Conservation (phyloP, 2,113 vertebrate species). For the Eretmochelys imbricata region DNA sequence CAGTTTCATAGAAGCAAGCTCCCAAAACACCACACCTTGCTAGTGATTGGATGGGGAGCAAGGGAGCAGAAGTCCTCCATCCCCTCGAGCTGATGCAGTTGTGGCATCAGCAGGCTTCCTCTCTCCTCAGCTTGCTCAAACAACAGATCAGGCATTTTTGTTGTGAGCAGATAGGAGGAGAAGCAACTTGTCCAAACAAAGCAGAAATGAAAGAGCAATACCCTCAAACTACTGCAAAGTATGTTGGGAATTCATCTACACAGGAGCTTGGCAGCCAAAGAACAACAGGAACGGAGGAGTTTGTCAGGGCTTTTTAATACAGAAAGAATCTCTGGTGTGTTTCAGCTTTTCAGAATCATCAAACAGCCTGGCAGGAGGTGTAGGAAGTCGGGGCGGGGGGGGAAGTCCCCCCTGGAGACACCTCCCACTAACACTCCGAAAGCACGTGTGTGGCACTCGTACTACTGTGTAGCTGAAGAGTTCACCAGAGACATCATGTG, state of each 20-base stretch:
- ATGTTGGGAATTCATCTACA: background rate
- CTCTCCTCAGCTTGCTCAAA: background rate
- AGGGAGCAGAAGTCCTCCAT: background rate
- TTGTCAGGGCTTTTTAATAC: too few relatives aligned
- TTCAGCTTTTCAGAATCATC: background rate
- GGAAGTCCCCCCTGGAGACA: too few relatives aligned
- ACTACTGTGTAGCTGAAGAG: background rate
- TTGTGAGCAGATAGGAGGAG: accelerated
- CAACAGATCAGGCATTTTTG: accelerated
- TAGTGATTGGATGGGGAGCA: accelerated
- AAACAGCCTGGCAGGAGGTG: background rate
- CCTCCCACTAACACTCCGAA: too few relatives aligned
- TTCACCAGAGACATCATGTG: background rate
- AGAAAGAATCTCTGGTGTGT: too few relatives aligned
- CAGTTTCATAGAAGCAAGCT: accelerated
- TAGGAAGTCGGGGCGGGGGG: too few relatives aligned
- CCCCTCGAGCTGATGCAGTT: accelerated
- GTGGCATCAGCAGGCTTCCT: accelerated
- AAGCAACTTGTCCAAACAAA: accelerated
- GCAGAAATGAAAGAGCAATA: background rate
- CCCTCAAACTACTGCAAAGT: background rate
- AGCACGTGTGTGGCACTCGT: background rate
- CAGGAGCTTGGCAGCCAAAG: too few relatives aligned
- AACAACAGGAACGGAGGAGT: too few relatives aligned
- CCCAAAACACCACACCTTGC: background rate